Evolutionary conservation across 2,888 invertebrate species (phyloP).

Genomic region (Drosophila diplacantha): DNA sequence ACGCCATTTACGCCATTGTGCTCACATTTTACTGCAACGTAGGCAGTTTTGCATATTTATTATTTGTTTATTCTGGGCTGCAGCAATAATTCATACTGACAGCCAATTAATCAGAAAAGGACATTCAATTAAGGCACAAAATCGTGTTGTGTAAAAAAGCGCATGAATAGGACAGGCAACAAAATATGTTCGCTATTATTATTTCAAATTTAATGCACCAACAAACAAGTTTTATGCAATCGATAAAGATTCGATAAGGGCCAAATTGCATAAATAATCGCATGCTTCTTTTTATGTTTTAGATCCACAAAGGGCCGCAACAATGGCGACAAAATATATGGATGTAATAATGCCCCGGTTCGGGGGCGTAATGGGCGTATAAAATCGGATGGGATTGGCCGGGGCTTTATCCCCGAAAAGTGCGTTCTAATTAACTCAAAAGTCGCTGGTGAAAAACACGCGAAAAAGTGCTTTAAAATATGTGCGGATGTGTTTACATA

Average conservation of each 20-base stretch:
- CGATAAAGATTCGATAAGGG: slow-evolving; percentile 41
- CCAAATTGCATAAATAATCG: slow-evolving; percentile 46
- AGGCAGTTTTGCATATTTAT: slow-evolving; percentile 65
- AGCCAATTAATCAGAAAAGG: slow-evolving; percentile 71
- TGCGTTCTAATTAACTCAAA: slow-evolving; percentile 57
- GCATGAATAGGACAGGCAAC: slow-evolving; percentile 48
- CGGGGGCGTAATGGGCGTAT: slow-evolving; percentile 42
- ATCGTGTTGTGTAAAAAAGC: slow-evolving; percentile 43
- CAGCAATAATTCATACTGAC: slow-evolving; percentile 65
- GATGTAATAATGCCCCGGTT: slow-evolving; percentile 23
- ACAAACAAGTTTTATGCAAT: slow-evolving; percentile 38
- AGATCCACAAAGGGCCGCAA: slow-evolving; percentile 36
- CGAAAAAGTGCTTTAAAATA: slow-evolving; percentile 61
- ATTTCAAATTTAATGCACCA: slow-evolving; percentile 54
- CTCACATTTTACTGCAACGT: slow-evolving; percentile 55
- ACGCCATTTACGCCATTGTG: slow-evolving; percentile 42
- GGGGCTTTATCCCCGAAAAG: slow-evolving; percentile 26
- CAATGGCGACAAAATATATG: slow-evolving; percentile 26
- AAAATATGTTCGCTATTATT: slow-evolving; percentile 55
- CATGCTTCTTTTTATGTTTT: slow-evolving; percentile 42
- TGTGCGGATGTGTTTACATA: slow-evolving; percentile 50
- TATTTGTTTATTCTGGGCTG: slow-evolving; percentile 65
- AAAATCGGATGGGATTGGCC: slow-evolving; percentile 51
- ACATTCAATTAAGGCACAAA: slow-evolving; percentile 72
- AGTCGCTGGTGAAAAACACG: slow-evolving; percentile 37